Base-by-base conservation (phyloP, 2,113 vertebrate species). In the Chlamydotis undulata region DNA sequence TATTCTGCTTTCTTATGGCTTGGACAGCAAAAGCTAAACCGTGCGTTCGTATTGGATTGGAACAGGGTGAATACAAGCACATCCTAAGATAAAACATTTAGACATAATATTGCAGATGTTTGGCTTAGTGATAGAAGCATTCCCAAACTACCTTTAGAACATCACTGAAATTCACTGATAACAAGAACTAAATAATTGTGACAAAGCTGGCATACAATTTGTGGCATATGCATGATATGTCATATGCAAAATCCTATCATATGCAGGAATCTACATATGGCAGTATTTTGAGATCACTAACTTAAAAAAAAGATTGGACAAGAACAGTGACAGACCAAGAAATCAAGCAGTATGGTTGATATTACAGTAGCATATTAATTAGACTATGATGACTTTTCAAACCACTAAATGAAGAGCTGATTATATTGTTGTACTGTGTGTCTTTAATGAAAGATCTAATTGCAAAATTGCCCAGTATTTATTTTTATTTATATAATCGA, bases 401-500 rank as follows among this genome's bases (percentile, higher is more conserved):
- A 68, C 41, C 35, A 68, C 94, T 63, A 94, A 87, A 81, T 83
- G 75, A 96, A 94, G 78, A 96, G 39, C 17, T 75, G 45, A 94
- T 93, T 80, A 37, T 78, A 61, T 45, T 95, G 63, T 83, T 78
- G 88, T 68, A 50, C 25, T 79, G 33, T 79, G 33, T 39, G 86
- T 60, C 75, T 93, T 80, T 64, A 89, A 79, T 63, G 31, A 97
- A 94, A 89, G 47, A 69, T 74, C 41, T 94, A 94, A 96, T 74
- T 94, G 61, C 67, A 91, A 94, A 97, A 98, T 95, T 91, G 53
- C 28, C 60, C 61, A 60, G 39, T 50, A 84, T 96, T 96, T 79
- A 26, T 93, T 87, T 95, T 95, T 91, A 69, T 89, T 94, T 82
- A 35, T 83, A 59, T 87, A 70, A 90, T 17, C 87, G 55, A 83